Conservation (phyloP, 1,140 invertebrate species). For the Pemphigus obesinymphae region DNA sequence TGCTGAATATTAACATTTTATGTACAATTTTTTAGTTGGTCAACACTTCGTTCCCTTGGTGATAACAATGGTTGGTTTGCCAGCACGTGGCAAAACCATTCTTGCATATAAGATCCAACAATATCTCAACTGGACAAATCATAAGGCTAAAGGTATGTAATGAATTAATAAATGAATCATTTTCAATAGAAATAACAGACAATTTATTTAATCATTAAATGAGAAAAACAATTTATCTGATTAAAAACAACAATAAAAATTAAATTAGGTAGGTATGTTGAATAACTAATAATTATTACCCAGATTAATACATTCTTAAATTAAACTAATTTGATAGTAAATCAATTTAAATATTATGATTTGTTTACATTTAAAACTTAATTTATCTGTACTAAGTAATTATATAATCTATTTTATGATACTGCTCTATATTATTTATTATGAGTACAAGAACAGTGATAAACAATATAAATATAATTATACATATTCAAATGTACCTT, state of each 20-base stretch:
- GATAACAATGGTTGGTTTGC: constrained; percentile 87
- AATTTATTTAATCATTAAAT: no score
- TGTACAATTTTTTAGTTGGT: background rate
- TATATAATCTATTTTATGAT: no score
- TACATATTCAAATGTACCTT: no score
- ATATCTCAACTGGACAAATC: constrained; percentile 86
- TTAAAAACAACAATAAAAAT: background rate
- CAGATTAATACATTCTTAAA: no score
- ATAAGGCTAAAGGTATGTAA: constrained; percentile 72
- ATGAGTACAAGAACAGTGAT: no score
- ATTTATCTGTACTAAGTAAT: no score
- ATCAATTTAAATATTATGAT: no score
- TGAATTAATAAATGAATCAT: background rate
- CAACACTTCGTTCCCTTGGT: constrained; percentile 55
- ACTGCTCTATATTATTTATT: no score
- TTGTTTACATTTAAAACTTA: no score
- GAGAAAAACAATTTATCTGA: no score
- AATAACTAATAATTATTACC: background rate
- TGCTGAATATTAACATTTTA: background rate
- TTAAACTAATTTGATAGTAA: no score
- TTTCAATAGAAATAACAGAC: background rate
- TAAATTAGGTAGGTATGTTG: background rate
- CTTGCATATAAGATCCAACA: constrained; percentile 81
- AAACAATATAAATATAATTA: no score
- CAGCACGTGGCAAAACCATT: constrained; percentile 86